phyloP scores from a whole-genome alignment of 2,113 vertebrate species.

The Rutilus rutilus region DNA sequence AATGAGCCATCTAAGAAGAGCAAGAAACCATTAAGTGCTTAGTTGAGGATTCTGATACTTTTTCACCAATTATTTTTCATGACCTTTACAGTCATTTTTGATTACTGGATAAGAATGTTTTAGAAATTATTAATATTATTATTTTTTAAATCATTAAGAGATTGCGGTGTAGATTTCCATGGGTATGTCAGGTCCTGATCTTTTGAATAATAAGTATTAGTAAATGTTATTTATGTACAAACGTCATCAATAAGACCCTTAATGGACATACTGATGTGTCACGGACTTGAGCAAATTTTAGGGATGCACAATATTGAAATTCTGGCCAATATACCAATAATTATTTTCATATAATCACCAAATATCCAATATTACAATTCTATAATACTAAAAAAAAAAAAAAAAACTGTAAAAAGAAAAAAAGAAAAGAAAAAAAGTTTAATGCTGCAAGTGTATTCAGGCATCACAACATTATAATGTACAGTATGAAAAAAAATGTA shows the following conservation, averaged over 20 bases:
- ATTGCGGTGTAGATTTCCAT: background rate
- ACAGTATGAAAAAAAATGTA: background rate
- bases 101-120: background rate
- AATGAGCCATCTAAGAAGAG: conserved; percentile 80
- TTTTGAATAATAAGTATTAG: background rate
- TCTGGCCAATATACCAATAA: background rate
- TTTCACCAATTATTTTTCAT: background rate
- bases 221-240: background rate
- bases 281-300: background rate
- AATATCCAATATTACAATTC: background rate
- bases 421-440: no score
- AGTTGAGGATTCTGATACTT: background rate
- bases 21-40: background rate
- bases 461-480: background rate
- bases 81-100: background rate
- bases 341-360: background rate
- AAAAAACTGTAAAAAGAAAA: no score
- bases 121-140: background rate
- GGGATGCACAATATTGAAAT: background rate
- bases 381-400: background rate
- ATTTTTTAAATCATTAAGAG: background rate
- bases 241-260: background rate
- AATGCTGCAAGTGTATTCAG: background rate
- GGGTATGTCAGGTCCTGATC: background rate
- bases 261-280: background rate